Evolutionary conservation across 2,888 invertebrate genomes (phyloP), one percentile per base, ranked within the genome.

Genomic region (Caenorhabditis virilis): DNA sequence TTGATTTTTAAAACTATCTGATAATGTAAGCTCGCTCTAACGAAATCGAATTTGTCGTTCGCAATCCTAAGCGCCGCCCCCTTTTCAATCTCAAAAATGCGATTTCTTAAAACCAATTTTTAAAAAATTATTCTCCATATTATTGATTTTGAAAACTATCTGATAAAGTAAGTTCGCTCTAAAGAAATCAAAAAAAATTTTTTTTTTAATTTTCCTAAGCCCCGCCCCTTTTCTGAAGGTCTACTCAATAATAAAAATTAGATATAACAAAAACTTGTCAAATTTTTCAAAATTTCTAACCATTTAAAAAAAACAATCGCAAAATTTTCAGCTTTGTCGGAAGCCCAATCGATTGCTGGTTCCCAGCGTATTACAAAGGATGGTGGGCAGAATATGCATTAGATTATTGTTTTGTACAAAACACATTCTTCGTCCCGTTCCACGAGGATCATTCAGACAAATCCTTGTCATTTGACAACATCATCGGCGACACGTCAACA

Each of bases 281-380:
- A n/a, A n/a, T n/a, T n/a, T n/a, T n/a, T n/a, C n/a, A n/a, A n/a
- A n/a, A n/a, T n/a, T n/a, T n/a, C n/a, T n/a, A n/a, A n/a, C n/a
- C n/a, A n/a, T n/a, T n/a, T n/a, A n/a, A n/a, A n/a, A 16, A 15
- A 46, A 7, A 1, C 2, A 78, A 27, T 26, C 18, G 9, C 16
- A 25, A 11, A 49, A 33, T 25, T 65, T 78, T 57, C 63, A 80
- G 78, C 47, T 86, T 86, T 80, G 85, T 86, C 33, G 86, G 86
- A 30, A 84, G 85, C 65, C 86, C 86, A 33, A 86, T 86, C 61
- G 84, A 85, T 72, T 86, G 86, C 78, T 86, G 86, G 86, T 85
- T 86, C 66, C 86, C 86, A 26, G 86, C 86, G 4, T 85, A 86
- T 75, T 86, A 86, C 75, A 83, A 84, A 58, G 84, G 77, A 38